Conservation (phyloP, 2,113 vertebrate species). For the Phaetusa simplex region DNA sequence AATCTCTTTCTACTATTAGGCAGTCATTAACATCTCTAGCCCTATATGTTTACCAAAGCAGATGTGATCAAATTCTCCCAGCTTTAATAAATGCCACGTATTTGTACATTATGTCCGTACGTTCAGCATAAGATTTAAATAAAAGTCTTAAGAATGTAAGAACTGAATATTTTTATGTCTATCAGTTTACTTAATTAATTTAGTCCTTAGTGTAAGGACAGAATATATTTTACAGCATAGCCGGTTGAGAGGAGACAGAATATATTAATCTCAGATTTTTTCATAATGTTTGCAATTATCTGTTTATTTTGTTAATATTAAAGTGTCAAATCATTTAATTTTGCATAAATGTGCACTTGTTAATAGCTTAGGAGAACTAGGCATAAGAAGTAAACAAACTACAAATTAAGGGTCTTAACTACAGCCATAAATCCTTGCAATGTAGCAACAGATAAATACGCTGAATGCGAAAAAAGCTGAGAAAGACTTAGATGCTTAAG, state of each 20-base stretch:
- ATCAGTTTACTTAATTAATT: background rate
- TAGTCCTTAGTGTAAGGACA: background rate
- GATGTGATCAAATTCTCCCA: background rate
- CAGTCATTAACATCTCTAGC: background rate
- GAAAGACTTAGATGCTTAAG: background rate
- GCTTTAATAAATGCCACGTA: background rate
- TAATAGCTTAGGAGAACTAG: background rate
- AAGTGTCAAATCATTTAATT: background rate
- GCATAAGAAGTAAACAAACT: background rate
- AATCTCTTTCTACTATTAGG: background rate
- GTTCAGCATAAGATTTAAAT: background rate
- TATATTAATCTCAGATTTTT: background rate
- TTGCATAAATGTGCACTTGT: background rate
- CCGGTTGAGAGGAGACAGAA: background rate
- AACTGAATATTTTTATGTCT: background rate
- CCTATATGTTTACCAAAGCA: background rate
- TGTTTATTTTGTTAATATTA: conserved; percentile 21
- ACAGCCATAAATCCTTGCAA: background rate
- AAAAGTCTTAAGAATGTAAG: background rate
- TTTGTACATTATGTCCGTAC: background rate
- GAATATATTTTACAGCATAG: background rate
- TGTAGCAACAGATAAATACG: background rate
- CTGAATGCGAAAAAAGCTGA: background rate
- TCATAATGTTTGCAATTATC: background rate
- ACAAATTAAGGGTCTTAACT: background rate